These are phyloP conservation scores for Dromius quadrimaculatus DNA, from an alignment of 2,888 invertebrate species.

Conservation along the genomic window DNA sequence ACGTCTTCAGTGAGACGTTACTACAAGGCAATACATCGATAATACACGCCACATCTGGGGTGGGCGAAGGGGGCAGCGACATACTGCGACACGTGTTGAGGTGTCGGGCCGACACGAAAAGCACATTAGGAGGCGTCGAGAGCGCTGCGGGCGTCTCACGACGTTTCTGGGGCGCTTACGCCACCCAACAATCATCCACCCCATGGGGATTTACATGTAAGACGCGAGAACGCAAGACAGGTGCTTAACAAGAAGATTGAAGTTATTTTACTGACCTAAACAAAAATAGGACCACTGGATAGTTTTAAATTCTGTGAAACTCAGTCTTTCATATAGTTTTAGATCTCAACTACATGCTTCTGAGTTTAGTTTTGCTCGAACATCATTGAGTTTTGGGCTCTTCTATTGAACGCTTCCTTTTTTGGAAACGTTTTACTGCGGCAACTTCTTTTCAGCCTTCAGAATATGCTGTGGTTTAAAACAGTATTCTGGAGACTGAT, in stretches of 20 bases:
- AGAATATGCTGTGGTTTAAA: too few relatives aligned
- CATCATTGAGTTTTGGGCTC: too few relatives aligned
- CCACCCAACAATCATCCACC: slow-evolving; percentile 6
- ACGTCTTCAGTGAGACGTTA: slow-evolving; percentile 56
- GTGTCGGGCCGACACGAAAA: slow-evolving; percentile 65
- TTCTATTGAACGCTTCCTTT: too few relatives aligned
- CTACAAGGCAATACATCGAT: slow-evolving; percentile 66
- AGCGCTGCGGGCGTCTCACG: slow-evolving; percentile 36
- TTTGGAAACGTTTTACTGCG: too few relatives aligned
- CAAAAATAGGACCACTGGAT: too few relatives aligned
- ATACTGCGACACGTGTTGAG: slow-evolving; percentile 65
- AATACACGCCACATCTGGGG: slow-evolving; percentile 62
- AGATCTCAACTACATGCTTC: too few relatives aligned
- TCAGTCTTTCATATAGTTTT: too few relatives aligned
- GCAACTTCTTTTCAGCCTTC: too few relatives aligned
- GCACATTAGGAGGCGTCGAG: slow-evolving; percentile 50
- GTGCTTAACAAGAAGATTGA: neutral
- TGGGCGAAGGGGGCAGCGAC: slow-evolving; percentile 31
- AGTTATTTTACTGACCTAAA: slow-evolving; percentile 6
- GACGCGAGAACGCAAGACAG: slow-evolving; percentile 26
- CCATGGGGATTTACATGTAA: slow-evolving; percentile 18
- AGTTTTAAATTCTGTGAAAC: too few relatives aligned
- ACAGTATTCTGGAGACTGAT: too few relatives aligned
- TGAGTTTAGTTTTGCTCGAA: too few relatives aligned
- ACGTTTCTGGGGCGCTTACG: neutral